Percentiles rank a stretch among this genome's conserved stretches.
phyloP scores from a whole-genome alignment of 2,113 vertebrate genomes.

The Lichenostomus cassidix region DNA sequence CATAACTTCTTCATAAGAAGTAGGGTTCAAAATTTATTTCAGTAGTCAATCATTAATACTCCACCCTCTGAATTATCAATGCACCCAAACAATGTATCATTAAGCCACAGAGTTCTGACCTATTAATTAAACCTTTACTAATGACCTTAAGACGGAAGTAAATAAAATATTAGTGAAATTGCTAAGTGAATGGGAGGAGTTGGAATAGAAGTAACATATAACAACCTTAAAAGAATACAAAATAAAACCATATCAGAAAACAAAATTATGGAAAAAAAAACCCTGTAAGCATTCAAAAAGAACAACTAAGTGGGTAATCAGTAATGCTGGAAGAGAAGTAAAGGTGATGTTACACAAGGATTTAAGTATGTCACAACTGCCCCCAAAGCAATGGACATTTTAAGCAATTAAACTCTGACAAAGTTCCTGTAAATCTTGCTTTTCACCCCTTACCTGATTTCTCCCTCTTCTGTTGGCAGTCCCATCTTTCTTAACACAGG shows the following conservation, averaged over 20 bases:
- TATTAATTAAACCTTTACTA: neutral
- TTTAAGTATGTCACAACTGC: neutral
- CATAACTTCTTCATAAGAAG: neutral
- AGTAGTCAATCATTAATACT: neutral
- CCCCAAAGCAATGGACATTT: neutral
- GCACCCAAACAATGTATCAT: neutral
- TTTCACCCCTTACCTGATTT: neutral
- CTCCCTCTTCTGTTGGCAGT: neutral
- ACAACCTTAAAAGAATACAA: neutral
- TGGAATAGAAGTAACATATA: neutral
- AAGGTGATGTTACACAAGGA: neutral
- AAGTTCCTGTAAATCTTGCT: neutral
- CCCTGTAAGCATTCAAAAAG: neutral
- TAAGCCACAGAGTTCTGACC: neutral
- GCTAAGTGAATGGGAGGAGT: neutral
- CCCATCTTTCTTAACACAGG: neutral
- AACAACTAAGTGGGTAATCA: neutral
- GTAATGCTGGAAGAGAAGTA: neutral
- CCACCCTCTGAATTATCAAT: conserved; percentile 2
- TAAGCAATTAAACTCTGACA: neutral
- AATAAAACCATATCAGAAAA: neutral
- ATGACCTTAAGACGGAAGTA: neutral
- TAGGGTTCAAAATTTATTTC: neutral
- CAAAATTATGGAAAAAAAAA: neutral
- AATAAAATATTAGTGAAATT: conserved; percentile 20